Percentiles rank a stretch among this genome's conserved stretches.
These are phyloP conservation scores for Eupithecia tripunctaria DNA, from an alignment of 2,888 invertebrate genomes.

Conservation along the genomic window DNA sequence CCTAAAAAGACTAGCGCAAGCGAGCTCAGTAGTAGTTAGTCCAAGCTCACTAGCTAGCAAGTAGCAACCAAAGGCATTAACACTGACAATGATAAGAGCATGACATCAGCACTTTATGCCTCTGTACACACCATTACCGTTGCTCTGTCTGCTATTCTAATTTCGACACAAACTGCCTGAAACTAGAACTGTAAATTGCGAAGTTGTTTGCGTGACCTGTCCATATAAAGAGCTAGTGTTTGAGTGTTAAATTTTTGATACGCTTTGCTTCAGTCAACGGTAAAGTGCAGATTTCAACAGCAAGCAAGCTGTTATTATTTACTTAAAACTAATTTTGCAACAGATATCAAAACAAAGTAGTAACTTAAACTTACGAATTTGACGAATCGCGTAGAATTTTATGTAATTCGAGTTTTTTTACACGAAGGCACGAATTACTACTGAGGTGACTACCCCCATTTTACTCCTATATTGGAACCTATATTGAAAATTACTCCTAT, in stretches of 20 bases:
- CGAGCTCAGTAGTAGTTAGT: too few relatives aligned
- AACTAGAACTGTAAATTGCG: constrained; percentile 16
- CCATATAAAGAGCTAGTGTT: constrained; percentile 9
- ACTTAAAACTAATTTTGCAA: background rate
- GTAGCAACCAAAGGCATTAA: constrained; percentile 4
- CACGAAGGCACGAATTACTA: background rate
- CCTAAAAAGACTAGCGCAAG: too few relatives aligned
- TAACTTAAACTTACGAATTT: background rate
- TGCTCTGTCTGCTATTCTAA: constrained; percentile 22
- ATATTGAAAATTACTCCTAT: background rate
- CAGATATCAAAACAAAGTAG: background rate
- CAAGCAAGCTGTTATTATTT: background rate
- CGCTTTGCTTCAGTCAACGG: constrained; percentile 7
- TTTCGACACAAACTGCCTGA: constrained; percentile 17
- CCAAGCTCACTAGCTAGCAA: too few relatives aligned
- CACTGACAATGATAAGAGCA: constrained; percentile 38
- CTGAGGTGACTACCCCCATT: background rate
- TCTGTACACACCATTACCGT: constrained; percentile 43
- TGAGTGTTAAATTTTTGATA: background rate
- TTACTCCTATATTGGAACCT: background rate
- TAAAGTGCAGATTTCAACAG: background rate
- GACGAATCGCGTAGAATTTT: too few relatives aligned
- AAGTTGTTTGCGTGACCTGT: constrained; percentile 5
- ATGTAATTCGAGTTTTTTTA: background rate
- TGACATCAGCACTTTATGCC: constrained; percentile 48